These are phyloP conservation scores for Excalfactoria chinensis DNA, from an alignment of 2,113 vertebrate genomes.

Conservation along the genomic window DNA sequence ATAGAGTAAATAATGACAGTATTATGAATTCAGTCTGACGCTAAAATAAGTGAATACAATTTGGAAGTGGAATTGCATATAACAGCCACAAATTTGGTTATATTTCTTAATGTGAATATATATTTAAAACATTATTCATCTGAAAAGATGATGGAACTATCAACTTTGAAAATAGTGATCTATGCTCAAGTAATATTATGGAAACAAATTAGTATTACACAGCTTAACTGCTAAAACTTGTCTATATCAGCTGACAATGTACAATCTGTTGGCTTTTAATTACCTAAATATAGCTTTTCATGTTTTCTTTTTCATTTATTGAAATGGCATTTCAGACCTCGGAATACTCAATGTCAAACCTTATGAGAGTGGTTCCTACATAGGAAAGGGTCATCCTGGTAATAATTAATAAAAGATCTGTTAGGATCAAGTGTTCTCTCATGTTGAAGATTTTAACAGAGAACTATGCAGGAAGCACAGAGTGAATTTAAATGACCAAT, in stretches of 20 bases:
- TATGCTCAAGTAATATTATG: not conserved
- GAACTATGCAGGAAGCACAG: not conserved
- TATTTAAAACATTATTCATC: not conserved
- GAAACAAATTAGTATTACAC: not conserved
- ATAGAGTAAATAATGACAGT: not conserved
- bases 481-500: constrained; percentile 13
- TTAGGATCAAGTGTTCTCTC: constrained; percentile 41
- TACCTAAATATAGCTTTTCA: not conserved
- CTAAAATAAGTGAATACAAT: not conserved
- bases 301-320: not conserved
- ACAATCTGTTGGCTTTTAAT: not conserved
- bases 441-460: constrained; percentile 2
- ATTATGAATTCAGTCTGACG: not conserved
- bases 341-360: not conserved
- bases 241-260: not conserved
- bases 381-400: not conserved
- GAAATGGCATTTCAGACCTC: not conserved
- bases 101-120: not conserved
- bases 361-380: not conserved
- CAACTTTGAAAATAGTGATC: not conserved
- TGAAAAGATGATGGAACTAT: not conserved
- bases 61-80: not conserved
- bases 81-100: not conserved
- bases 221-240: constrained; percentile 5
- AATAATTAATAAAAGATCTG: constrained; percentile 28